These are phyloP conservation scores for Byasa hedistus DNA, from an alignment of 2,888 invertebrate genomes.

Conservation along the genomic window DNA sequence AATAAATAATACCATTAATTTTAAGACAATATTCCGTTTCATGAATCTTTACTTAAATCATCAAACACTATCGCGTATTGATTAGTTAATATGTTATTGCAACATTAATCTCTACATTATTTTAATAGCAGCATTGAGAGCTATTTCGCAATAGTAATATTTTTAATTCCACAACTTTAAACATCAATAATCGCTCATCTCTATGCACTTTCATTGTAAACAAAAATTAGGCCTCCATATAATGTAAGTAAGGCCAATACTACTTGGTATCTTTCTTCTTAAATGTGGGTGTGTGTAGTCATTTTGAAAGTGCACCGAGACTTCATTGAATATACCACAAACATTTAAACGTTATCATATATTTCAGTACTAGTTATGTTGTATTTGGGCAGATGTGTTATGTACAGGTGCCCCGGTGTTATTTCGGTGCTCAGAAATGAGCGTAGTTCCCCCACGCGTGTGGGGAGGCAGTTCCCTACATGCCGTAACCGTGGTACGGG, in stretches of 20 bases:
- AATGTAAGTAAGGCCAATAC: neutral
- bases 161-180: neutral
- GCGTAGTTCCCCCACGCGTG: constrained; percentile 42
- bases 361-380: constrained; percentile 9
- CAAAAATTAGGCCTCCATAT: constrained; percentile 21
- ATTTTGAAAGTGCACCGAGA: constrained; percentile 18
- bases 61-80: constrained; percentile 5
- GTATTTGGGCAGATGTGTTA: constrained; percentile 13
- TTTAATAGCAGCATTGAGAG: constrained; percentile 13
- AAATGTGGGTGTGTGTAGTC: neutral
- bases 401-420: constrained; percentile 23
- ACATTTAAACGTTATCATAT: neutral
- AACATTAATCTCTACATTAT: constrained; percentile 20
- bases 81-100: neutral
- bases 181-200: neutral
- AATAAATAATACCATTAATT: constrained; percentile 28
- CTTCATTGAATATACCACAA: constrained; percentile 3
- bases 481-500: constrained; percentile 79
- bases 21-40: constrained; percentile 4
- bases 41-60: constrained; percentile 10
- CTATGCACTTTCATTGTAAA: constrained; percentile 23
- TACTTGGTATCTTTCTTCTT: neutral
- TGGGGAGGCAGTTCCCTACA: constrained; percentile 59
- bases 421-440: constrained; percentile 42
- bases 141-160: constrained; percentile 6